phyloP scores from a whole-genome alignment of 2,113 vertebrate species.

The Dascyllus trimaculatus region DNA sequence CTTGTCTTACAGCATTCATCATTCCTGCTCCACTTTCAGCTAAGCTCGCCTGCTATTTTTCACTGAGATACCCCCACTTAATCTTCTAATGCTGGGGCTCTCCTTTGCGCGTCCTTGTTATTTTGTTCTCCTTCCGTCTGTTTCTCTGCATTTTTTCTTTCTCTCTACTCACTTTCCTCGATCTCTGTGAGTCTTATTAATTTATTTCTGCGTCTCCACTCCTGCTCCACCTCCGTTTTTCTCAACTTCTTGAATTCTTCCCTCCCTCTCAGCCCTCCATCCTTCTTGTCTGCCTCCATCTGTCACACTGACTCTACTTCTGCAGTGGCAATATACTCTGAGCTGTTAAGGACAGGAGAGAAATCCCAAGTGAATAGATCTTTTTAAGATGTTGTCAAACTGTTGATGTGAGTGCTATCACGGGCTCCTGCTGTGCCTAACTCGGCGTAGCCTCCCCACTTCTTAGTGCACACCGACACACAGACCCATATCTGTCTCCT shows the following conservation, averaged over 20 bases:
- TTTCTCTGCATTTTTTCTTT: conserved; percentile 35
- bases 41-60: conserved; percentile 70
- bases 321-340: conserved; percentile 53
- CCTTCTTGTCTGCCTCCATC: conserved; percentile 22
- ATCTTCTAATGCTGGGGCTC: conserved; percentile 58
- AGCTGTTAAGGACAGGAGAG: conserved; percentile 58
- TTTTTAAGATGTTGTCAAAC: conserved; percentile 77
- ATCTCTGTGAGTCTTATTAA: not conserved
- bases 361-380: conserved; percentile 67
- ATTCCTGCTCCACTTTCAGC: conserved; percentile 74
- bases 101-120: conserved; percentile 42
- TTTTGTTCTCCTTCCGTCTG: conserved; percentile 47
- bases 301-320: conserved; percentile 37
- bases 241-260: conserved; percentile 11
- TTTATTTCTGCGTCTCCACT: not conserved
- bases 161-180: not conserved
- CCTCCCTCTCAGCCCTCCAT: conserved; percentile 10
- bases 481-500: conserved; percentile 32
- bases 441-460: conserved; percentile 45
- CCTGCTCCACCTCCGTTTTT: conserved; percentile 1
- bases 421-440: conserved; percentile 69
- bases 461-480: conserved; percentile 37
- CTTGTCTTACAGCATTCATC: conserved; percentile 70
- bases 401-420: conserved; percentile 61
- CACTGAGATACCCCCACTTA: conserved; percentile 60